phyloP scores from a whole-genome alignment of 2,113 vertebrate species.

The Brachypodius melanocephalos region DNA sequence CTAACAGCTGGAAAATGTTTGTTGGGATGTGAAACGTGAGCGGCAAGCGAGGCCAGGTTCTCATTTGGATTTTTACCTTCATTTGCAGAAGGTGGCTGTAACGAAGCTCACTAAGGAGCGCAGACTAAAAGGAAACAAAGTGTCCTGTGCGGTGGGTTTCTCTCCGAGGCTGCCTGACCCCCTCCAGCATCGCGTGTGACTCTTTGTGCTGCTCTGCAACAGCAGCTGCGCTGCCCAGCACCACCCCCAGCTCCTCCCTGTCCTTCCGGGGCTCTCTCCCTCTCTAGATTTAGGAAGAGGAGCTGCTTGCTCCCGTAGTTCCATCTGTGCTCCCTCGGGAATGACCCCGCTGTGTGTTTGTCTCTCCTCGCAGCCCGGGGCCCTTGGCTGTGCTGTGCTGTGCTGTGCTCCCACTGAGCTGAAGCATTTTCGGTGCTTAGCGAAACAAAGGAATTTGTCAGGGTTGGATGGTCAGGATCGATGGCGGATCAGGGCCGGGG shows the following conservation, averaged over 20 bases:
- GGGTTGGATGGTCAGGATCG: neutral
- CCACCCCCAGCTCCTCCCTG: neutral
- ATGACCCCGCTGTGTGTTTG: neutral
- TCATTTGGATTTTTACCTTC: conserved; percentile 60
- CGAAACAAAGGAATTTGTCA: neutral
- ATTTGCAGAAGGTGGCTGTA: conserved; percentile 70
- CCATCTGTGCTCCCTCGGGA: neutral
- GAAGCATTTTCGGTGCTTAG: neutral
- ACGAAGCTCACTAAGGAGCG: conserved; percentile 64
- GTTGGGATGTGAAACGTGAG: neutral
- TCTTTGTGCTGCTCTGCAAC: neutral
- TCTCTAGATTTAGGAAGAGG: neutral
- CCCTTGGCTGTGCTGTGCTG: neutral
- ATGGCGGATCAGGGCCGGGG: neutral
- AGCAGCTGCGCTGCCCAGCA: neutral
- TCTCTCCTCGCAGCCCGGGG: neutral
- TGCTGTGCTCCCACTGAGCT: neutral
- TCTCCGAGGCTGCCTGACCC: conserved; percentile 45
- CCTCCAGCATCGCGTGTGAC: neutral
- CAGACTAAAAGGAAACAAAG: conserved; percentile 68
- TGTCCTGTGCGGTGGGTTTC: conserved; percentile 64
- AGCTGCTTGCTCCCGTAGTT: neutral
- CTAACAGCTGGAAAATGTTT: neutral
- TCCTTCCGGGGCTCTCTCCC: neutral
- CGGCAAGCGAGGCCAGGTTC: neutral